phyloP scores from a whole-genome alignment of 2,888 invertebrate genomes.

The Teleogryllus oceanicus region DNA sequence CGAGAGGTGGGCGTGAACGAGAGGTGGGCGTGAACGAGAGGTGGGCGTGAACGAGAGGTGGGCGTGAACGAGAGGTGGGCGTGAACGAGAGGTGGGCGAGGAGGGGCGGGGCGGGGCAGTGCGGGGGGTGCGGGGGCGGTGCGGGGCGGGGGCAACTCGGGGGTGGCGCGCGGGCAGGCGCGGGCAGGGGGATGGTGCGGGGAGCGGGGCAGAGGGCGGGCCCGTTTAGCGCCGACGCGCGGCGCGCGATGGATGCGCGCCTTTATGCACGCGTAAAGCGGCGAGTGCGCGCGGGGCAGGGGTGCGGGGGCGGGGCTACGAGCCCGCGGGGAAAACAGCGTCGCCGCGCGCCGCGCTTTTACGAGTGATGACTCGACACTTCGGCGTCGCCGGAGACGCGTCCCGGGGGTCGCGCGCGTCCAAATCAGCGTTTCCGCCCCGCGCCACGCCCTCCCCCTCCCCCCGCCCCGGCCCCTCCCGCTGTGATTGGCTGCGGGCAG shows the following conservation, averaged over 20 bases:
- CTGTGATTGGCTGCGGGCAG: no score
- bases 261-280: conserved; percentile 18
- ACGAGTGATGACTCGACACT: conserved; percentile 11
- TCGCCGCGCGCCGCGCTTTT: not conserved
- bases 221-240: not conserved
- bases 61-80: no score
- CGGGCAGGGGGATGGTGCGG: not conserved
- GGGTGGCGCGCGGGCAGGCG: no score
- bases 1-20: no score
- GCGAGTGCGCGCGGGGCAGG: not conserved
- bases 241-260: not conserved
- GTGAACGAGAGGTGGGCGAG: no score
- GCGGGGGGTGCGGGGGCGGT: no score
- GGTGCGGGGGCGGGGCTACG: not conserved
- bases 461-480: not conserved
- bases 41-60: no score
- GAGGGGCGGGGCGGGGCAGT: no score
- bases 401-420: not conserved
- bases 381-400: not conserved
- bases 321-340: not conserved
- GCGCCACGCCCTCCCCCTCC: not conserved
- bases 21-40: no score
- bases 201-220: not conserved
- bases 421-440: not conserved
- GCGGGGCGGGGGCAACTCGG: no score